Base-by-base conservation (phyloP, 2,113 vertebrate species). In the Thamnaconus septentrionalis region DNA sequence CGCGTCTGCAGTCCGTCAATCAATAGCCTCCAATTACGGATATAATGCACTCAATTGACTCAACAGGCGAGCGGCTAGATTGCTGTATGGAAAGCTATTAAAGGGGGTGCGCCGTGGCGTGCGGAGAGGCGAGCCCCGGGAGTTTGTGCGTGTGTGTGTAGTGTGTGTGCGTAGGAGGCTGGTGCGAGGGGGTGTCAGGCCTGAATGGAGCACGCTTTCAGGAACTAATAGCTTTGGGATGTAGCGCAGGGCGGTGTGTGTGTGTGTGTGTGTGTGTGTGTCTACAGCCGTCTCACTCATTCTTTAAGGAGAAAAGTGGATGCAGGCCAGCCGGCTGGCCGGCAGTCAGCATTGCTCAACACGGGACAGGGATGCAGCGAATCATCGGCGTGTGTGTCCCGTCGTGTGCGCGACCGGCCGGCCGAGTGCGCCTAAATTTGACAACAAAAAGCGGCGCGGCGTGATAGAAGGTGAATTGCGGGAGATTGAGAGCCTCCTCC, bases 21-120 rank as follows among this genome's bases (percentile, higher is more conserved):
- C 89, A 88, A 88, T 86, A 83, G 72, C 79, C 79, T 86, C 78
- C 89, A 89, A 89, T 90, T 90, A 89, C 85, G 41, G 80, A 85
- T 85, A 89, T 87, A 88, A 89, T 88, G 78, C 89, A 88, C 80
- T 82, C 86, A 86, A 87, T 82, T 88, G 87, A 85, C 87, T 88
- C 64, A 48, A 73, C 59, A 64, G 87, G 75, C 68, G n/a, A 70
- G 74, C 56, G 42, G 80, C 71, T 76, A 84, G 82, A 90, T 88
- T 90, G 87, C 80, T 59, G 56, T 46, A 64, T 69, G 74, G 76
- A 86, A 90, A 90, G 87, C 89, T 87, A 90, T 89, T 90, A 89
- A 84, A 81, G 85, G 78, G 18, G 79, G 70, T 85, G 77, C 73
- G 73, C 53, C 12, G 69, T 49, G 70, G 81, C 69, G 64, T 72